These are phyloP conservation scores for Lanistes nyassanus DNA, from an alignment of 1,140 invertebrate species.

Conservation along the genomic window DNA sequence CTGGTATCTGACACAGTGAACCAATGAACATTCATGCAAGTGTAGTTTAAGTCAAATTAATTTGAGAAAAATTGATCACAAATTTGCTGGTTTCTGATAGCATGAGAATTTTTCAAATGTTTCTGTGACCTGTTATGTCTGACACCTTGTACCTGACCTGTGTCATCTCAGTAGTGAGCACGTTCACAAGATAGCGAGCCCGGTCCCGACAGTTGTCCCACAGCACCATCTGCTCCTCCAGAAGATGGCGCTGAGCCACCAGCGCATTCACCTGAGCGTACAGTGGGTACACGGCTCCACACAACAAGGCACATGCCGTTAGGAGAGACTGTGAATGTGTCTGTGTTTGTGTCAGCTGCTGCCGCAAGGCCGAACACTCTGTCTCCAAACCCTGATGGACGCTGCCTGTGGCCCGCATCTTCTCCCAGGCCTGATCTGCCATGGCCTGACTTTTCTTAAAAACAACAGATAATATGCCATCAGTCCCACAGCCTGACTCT, in stretches of 20 bases:
- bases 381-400: constrained; percentile 59
- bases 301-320: constrained; percentile 54
- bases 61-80: too few relatives aligned
- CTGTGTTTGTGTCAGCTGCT: constrained; percentile 43
- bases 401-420: constrained; percentile 55
- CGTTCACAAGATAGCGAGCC: constrained; percentile 49
- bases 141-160: too few relatives aligned
- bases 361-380: constrained; percentile 53
- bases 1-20: too few relatives aligned
- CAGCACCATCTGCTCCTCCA: constrained; percentile 54
- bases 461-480: too few relatives aligned
- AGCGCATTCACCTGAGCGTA: constrained; percentile 48
- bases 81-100: too few relatives aligned
- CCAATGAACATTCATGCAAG: too few relatives aligned
- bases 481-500: too few relatives aligned
- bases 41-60: too few relatives aligned
- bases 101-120: too few relatives aligned
- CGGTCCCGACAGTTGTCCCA: constrained; percentile 56
- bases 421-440: constrained; percentile 64
- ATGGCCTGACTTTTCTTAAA: constrained; percentile 59
- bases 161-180: constrained; percentile 51
- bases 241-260: constrained; percentile 47
- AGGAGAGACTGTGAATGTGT: constrained; percentile 46
- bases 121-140: too few relatives aligned
- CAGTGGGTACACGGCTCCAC: constrained; percentile 61